Base-by-base conservation (phyloP, 2,113 vertebrate genomes). In the Lophochroa leadbeateri region DNA sequence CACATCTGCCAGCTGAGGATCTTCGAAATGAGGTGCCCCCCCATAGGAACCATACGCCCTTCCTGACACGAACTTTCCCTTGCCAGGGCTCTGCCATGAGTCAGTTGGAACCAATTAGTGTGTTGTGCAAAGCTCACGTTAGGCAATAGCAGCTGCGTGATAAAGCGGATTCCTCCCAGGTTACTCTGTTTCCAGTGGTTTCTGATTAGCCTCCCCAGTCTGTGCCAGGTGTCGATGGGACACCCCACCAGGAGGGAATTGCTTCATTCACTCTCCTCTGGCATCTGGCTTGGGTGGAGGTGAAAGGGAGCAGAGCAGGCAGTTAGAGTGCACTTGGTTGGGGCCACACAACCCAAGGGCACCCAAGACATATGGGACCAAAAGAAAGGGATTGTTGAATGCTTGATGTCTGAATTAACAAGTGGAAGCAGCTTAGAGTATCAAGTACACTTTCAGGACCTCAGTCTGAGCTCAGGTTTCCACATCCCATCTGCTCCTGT, bases 141-240 rank as follows among this genome's bases (percentile, higher is more conserved):
- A 44, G 89, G 91, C 95, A 97, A 95, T 60, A 94, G 89, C 93
- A 92, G 93, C 81, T 91, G 91, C 1, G 35, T 37, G 91, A 94
- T 74, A 77, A 72, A 91, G 91, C 57, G 47, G 86, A 96, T 95
- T 96, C 89, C 61, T 87, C 91, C 57, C 47, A 86, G 86, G 81
- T 10, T 96, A 60, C 50, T 94, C 65, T 0, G 0, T 76, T 96
- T 95, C 83, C 95, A 96, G 86, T 47, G 89, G 47, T 85, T 94
- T 96, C 91, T 96, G 95, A 94, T 81, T 96, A 94, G 94, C 31
- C 14, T 28, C n/a, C 39, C 33, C 1, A 0, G 10, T 19, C 64
- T 0, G 0, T 86, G 76, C 63, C 81, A 68, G 65, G 69, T 39
- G 0, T 46, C 0, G 0, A 10, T 2, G 3, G 80, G 84, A 79